Base-by-base conservation (phyloP, 1,140 invertebrate species). In the Monomorium pharaonis region DNA sequence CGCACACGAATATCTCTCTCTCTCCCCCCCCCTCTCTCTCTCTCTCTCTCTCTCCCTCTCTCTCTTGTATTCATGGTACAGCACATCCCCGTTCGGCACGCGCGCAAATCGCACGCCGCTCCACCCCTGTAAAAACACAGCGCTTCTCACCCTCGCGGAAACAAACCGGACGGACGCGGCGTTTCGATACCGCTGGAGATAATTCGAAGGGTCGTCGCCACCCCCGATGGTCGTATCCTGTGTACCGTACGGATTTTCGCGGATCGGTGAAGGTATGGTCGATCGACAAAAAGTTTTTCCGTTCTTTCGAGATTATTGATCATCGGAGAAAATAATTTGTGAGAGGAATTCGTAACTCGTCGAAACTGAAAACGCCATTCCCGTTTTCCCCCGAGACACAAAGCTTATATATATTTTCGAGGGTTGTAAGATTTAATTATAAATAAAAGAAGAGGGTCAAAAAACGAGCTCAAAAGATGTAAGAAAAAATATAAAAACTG, bases 271-370 rank as follows among this genome's bases (percentile, higher is more conserved):
- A 12, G 14, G 21, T 18, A 33, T 9, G 18, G 30, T 49, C 70
- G 56, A 76, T 37, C n/a, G 24, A 16, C 27, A 16, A 27, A 42
- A 51, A 24, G 21, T n/a, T 21, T 18, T 51, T 49, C 33, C 70
- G 42, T 58, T n/a, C n/a, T n/a, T n/a, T 70, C 58, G 47, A 37
- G 47, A 49, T 77, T 77, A 77, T 84, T 77, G 47, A 84, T 77
- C 30, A 49, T 12, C 30, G 27, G 3, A 21, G 24, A 54, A 33
- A 16, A 75, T 16, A 72, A 72, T 58, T 58, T 24, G 24, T 12
- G 37, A 16, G 9, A 67, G 16, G 10, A 80, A 65, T 54, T 69
- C n/a, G 12, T 18, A 21, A 75, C 7, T 42, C 14, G 14, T 33
- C 47, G 21, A 27, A 4, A 24, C 7, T 49, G 16, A 10, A 51